Conservation (phyloP, 2,113 vertebrate genomes). For the Taxidea taxus region DNA sequence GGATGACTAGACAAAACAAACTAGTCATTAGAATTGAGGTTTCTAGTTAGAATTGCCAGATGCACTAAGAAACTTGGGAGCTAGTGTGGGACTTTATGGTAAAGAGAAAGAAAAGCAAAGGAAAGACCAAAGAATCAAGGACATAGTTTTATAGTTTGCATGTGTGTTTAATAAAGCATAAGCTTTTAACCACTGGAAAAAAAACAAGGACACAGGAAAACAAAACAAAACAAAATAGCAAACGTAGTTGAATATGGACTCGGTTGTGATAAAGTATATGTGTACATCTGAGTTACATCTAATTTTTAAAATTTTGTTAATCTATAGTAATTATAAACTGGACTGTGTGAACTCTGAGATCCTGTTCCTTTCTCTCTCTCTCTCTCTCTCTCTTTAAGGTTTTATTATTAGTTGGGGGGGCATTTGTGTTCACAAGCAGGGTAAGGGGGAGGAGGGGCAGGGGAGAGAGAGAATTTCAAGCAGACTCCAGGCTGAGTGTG, state of each 20-base stretch:
- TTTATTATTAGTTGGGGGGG: not conserved
- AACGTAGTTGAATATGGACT: not conserved
- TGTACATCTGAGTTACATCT: not conserved
- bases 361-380: not conserved
- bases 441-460: not conserved
- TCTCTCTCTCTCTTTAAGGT: not conserved
- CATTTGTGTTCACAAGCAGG: not conserved
- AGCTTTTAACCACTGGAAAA: not conserved
- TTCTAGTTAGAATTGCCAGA: not conserved
- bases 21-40: not conserved
- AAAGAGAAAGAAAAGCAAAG: conserved; percentile 10
- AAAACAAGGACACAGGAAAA: not conserved
- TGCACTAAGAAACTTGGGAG: not conserved
- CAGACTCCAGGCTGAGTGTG: not conserved
- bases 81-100: not conserved
- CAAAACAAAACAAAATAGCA: not conserved
- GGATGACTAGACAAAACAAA: not conserved
- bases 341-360: not conserved
- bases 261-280: not conserved
- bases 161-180: too few species aligned
- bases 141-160: too few species aligned
- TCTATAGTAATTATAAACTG: not conserved
- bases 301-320: not conserved
- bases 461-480: not conserved
- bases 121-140: not conserved